phyloP scores from a whole-genome alignment of 2,888 invertebrate species.

The Dryococelus australis region DNA sequence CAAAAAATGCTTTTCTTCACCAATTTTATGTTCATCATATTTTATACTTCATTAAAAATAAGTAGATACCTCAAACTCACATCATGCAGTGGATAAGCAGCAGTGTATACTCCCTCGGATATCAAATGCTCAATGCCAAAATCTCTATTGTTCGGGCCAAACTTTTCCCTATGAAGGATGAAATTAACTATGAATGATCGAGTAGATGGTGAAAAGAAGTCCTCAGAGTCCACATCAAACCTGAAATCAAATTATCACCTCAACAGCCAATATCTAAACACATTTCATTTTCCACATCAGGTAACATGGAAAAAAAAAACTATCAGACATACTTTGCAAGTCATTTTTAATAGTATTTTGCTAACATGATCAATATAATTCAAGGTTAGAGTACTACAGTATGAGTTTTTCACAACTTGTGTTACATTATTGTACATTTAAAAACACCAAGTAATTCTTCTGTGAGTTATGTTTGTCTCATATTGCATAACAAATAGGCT shows the following conservation, averaged over 20 bases:
- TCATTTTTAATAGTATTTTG: no score
- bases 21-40: no score
- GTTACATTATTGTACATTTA: background rate
- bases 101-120: constrained; percentile 69
- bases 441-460: background rate
- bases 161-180: constrained; percentile 75
- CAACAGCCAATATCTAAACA: no score
- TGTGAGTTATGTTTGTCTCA: no score
- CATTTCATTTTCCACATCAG: no score
- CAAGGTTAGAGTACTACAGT: no score
- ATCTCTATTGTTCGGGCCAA: constrained; percentile 63
- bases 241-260: constrained; percentile 55
- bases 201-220: constrained; percentile 72
- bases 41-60: no score
- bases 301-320: no score
- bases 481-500: no score
- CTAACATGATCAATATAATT: no score
- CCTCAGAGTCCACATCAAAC: constrained; percentile 70
- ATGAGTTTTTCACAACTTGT: constrained; percentile 13
- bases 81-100: constrained; percentile 80
- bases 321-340: no score
- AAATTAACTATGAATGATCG: constrained; percentile 75
- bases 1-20: no score
- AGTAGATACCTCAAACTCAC: constrained; percentile 57
- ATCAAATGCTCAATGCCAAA: constrained; percentile 74